Evolutionary conservation across 2,113 vertebrate genomes (phyloP).

Genomic region (Azemiops feae): DNA sequence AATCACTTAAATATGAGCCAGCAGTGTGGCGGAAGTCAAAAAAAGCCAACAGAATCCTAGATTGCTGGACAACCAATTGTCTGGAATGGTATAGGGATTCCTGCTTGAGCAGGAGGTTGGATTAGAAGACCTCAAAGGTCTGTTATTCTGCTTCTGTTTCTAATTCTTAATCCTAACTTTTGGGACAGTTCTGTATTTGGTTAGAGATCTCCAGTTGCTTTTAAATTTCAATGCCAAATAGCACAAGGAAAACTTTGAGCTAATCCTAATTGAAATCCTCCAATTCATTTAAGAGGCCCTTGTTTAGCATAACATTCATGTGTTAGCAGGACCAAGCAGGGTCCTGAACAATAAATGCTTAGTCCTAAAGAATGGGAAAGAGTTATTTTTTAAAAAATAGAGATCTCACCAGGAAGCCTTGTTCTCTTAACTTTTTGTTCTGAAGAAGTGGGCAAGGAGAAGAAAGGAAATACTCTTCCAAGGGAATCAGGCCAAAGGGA

Average conservation of each 20-base stretch:
- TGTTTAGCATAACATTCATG: background rate
- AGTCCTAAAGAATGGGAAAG: background rate
- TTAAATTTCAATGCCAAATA: background rate
- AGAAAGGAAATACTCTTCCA: background rate
- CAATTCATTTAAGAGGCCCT: background rate
- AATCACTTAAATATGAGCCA: too few relatives aligned
- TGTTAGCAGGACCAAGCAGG: background rate
- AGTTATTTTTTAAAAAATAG: background rate
- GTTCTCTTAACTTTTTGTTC: background rate
- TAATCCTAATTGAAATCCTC: background rate
- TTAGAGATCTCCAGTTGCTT: slow-evolving; percentile 4
- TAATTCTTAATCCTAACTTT: background rate
- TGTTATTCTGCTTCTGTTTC: background rate
- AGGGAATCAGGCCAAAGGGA: background rate
- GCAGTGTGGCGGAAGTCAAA: too few relatives aligned
- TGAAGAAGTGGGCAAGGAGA: background rate
- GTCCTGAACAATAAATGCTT: background rate
- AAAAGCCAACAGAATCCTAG: too few relatives aligned
- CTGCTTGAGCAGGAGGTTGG: background rate
- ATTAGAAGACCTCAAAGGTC: background rate
- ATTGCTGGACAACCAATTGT: background rate
- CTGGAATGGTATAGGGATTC: background rate
- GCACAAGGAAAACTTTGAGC: background rate
- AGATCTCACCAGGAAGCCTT: background rate
- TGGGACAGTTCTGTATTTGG: background rate